Evolutionary conservation across 2,113 vertebrate species (phyloP), one percentile per base, ranked within the genome.

Genomic region (Phrynocephalus versicolor): DNA sequence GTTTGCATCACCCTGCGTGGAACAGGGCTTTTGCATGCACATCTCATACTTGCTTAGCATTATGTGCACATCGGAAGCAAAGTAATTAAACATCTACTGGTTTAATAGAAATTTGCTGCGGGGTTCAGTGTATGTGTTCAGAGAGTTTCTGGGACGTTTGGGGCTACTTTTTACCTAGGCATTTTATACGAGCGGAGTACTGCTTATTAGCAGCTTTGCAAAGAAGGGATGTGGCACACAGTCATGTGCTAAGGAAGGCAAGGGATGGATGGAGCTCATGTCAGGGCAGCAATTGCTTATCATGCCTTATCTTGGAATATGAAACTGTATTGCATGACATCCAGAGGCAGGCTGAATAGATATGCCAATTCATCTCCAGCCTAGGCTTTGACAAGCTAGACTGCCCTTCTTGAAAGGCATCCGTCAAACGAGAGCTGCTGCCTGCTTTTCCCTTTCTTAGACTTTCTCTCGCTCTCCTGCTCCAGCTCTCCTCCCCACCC

Each of bases 351-450:
- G 93, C 96, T 95, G 96, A 95, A 97, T 97, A 98, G 97, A 98
- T 97, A 97, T 97, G 94, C 97, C 98, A 97, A 98, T 99, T 98
- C 98, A 98, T 99, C 98, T 96, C 96, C 91, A 96, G 96, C 96
- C 96, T 80, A 60, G 95, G 96, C 98, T 98, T 98, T 98, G 98
- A 99, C 98, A 99, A 98, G 98, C 98, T 98, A 98, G 97, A 97
- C 98, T 98, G 98, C 98, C 96, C 97, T 97, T 97, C 97, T 97
- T 99, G 98, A 99, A 99, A 99, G 98, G 97, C 98, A 97, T 98
- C 97, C 94, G 96, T 99, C 98, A 99, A 97, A 97, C 96, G 87
- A 92, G 94, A 94, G 92, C 96, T 94, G 88, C 96, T 85, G 85
- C 85, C 94, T 96, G 92, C 96, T 95, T 95, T 95, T 94, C 94